Percentiles rank a stretch among this genome's conserved stretches.
phyloP scores from a whole-genome alignment of 2,888 invertebrate genomes.

The Elegia similella region DNA sequence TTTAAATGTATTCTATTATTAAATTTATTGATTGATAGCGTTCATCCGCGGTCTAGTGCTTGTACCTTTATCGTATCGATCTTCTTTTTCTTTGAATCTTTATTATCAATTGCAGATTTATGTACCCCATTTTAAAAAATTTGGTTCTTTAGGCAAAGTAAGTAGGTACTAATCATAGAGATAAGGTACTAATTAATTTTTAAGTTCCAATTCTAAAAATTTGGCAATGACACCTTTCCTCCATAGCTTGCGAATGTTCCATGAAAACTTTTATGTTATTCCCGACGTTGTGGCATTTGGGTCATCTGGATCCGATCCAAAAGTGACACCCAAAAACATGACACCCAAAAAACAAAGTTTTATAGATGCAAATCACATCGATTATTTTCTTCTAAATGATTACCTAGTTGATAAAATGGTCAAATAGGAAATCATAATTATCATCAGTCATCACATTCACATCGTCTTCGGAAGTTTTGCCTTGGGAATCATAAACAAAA shows the following conservation, averaged over 20 bases:
- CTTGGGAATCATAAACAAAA: background rate
- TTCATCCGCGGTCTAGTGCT: too few species aligned
- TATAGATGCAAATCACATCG: background rate
- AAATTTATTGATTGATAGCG: too few species aligned
- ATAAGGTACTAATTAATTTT: too few species aligned
- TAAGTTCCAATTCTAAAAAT: background rate
- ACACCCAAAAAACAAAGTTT: conserved; percentile 45
- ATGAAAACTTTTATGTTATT: conserved; percentile 51
- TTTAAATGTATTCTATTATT: too few species aligned
- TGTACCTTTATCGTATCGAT: too few species aligned
- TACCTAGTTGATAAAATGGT: too few species aligned
- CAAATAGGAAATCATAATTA: background rate
- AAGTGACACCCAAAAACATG: conserved; percentile 50
- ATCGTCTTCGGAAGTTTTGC: background rate
- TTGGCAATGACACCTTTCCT: conserved; percentile 28
- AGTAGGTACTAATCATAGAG: too few species aligned
- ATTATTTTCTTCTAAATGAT: background rate
- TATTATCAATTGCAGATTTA: too few species aligned
- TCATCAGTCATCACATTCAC: background rate
- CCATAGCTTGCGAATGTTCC: conserved; percentile 47
- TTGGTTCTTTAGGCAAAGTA: too few species aligned
- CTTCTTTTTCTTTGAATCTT: too few species aligned
- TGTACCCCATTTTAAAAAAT: too few species aligned
- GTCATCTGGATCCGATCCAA: conserved; percentile 75
- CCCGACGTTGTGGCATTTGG: conserved; percentile 56